Percentiles rank a stretch among this genome's conserved stretches.
Conservation (phyloP, 2,113 vertebrate genomes). For the Limnothrissa miodon region DNA sequence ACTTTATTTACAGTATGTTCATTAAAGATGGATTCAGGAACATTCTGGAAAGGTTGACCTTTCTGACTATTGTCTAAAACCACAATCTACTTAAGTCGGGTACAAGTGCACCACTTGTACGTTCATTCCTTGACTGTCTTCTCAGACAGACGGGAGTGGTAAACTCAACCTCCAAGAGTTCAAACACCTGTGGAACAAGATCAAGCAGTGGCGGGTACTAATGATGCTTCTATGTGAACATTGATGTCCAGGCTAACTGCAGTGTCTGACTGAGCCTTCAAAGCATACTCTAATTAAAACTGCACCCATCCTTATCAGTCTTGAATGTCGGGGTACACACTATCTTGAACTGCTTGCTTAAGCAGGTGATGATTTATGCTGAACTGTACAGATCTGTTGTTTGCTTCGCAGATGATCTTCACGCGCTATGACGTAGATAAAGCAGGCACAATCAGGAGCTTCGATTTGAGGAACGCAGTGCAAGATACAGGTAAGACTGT, state of each 20-base stretch:
- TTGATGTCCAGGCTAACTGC: not conserved
- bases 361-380: not conserved
- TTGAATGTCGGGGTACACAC: not conserved
- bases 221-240: not conserved
- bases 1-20: not conserved
- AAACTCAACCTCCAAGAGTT: slow-evolving; percentile 93
- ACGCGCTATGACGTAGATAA: slow-evolving; percentile 79
- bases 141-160: slow-evolving; percentile 91
- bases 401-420: slow-evolving; percentile 84
- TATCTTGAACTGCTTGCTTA: not conserved
- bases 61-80: not conserved
- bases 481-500: slow-evolving; percentile 82
- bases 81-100: not conserved
- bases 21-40: not conserved
- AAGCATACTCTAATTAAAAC: not conserved
- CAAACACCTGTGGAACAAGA: slow-evolving; percentile 93
- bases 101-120: not conserved
- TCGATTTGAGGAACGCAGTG: slow-evolving; percentile 94
- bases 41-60: not conserved
- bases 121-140: slow-evolving; percentile 40
- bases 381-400: not conserved
- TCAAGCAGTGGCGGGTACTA: slow-evolving; percentile 93
- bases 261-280: not conserved
- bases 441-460: slow-evolving; percentile 86
- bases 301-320: not conserved